These are phyloP conservation scores for Anguilla anguilla DNA, from an alignment of 2,797 vertebrate genomes.

Conservation along the genomic window DNA sequence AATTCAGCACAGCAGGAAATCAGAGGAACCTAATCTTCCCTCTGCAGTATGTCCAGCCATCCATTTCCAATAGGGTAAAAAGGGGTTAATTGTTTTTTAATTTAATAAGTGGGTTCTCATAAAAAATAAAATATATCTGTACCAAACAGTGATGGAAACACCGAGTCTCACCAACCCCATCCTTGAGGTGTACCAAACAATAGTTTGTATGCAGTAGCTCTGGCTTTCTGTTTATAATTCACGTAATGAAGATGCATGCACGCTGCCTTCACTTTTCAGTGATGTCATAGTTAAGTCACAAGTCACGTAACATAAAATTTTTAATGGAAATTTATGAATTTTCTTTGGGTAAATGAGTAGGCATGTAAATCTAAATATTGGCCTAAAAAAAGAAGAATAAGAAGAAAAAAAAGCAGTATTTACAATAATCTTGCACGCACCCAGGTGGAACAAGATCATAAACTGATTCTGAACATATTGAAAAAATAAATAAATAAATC, in stretches of 20 bases:
- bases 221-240: neutral
- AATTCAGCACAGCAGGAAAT: constrained; percentile 39
- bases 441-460: no score
- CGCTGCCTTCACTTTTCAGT: neutral
- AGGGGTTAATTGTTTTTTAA: constrained; percentile 31
- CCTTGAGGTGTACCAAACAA: neutral
- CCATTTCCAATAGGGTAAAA: constrained; percentile 24
- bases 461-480: no score
- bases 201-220: neutral
- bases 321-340: neutral
- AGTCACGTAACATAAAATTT: neutral
- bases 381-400: no score
- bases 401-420: no score
- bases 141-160: neutral
- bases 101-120: constrained; percentile 25
- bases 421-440: no score
- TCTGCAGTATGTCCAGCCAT: constrained; percentile 27
- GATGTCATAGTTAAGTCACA: neutral
- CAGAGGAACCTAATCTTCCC: constrained; percentile 29
- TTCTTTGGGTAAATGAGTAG: no score
- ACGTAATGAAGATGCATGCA: neutral
- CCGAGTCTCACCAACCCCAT: neutral
- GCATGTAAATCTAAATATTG: no score
- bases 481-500: no score
- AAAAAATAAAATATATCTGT: constrained; percentile 10